A percentile compares a stretch with the other conserved stretches of the same genome.
phyloP scores from a whole-genome alignment of 1,140 invertebrate species.

The Drosophila novamexicana region DNA sequence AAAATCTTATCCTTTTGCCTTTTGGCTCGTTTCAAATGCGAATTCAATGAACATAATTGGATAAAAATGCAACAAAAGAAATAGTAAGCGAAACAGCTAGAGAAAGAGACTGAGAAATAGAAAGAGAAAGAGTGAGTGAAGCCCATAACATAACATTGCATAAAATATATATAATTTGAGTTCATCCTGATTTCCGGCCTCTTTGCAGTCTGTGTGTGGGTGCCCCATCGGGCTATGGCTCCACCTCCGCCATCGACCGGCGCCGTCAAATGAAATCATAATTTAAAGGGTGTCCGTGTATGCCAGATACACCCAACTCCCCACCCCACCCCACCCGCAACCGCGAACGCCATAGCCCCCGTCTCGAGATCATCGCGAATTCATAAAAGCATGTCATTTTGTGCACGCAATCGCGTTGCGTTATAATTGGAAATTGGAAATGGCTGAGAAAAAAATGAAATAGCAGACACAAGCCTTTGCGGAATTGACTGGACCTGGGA shows the following conservation, averaged over 20 bases:
- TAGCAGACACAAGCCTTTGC: slow-evolving; percentile 6
- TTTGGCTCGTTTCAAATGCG: slow-evolving; percentile 68
- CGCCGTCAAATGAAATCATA: slow-evolving; percentile 68
- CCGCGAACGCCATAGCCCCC: neutral
- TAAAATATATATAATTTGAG: slow-evolving; percentile 64
- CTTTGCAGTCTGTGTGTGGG: slow-evolving; percentile 38
- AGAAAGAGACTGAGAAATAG: neutral
- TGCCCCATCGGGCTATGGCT: slow-evolving; percentile 28
- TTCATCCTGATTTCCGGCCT: slow-evolving; percentile 71
- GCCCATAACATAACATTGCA: slow-evolving; percentile 27
- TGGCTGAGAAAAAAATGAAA: slow-evolving; percentile 52
- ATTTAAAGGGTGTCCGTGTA: slow-evolving; percentile 54
- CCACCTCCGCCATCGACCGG: slow-evolving; percentile 14
- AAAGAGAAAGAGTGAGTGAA: neutral
- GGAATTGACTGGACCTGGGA: neutral
- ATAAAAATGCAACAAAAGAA: slow-evolving; percentile 43
- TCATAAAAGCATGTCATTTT: slow-evolving; percentile 79
- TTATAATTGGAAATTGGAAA: slow-evolving; percentile 81
- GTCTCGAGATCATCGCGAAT: slow-evolving; percentile 60
- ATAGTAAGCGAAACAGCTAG: slow-evolving; percentile 9
- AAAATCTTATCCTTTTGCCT: slow-evolving; percentile 8
- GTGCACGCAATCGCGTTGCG: slow-evolving; percentile 75
- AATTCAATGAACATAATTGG: slow-evolving; percentile 79
- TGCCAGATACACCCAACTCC: neutral
- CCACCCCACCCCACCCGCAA: neutral